Conservation (phyloP, 2,797 vertebrate genomes). For the Botia kubotai region DNA sequence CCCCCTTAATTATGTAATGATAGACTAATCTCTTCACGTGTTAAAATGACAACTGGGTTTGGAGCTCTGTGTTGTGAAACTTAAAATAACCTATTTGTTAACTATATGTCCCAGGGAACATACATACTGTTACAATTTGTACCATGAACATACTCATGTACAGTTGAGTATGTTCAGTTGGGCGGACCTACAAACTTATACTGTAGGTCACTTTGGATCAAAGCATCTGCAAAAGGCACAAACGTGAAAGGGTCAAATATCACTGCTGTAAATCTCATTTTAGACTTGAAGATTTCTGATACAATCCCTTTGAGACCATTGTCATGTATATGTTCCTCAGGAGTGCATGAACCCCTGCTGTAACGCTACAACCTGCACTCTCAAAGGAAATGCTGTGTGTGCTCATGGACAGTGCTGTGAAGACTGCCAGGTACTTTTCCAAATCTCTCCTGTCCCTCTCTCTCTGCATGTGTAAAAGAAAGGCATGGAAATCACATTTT, state of each 20-base stretch:
- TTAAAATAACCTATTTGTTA: no score
- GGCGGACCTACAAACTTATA: no score
- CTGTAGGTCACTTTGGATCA: not conserved
- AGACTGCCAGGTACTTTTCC: slow-evolving; percentile 85
- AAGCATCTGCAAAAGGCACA: not conserved
- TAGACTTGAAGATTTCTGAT: not conserved
- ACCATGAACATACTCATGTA: no score
- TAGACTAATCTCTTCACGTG: not conserved
- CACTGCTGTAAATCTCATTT: not conserved
- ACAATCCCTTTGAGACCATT: not conserved
- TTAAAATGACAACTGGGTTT: not conserved
- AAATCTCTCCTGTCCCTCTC: slow-evolving; percentile 5
- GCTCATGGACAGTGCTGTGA: slow-evolving; percentile 94
- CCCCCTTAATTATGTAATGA: not conserved
- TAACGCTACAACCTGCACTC: slow-evolving; percentile 90
- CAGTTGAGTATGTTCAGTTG: no score
- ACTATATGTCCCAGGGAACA: no score
- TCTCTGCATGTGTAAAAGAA: slow-evolving; percentile 21
- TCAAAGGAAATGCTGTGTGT: slow-evolving; percentile 88
- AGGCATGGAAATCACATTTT: slow-evolving; percentile 56
- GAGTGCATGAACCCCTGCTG: slow-evolving; percentile 94
- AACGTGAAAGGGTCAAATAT: not conserved
- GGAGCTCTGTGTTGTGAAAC: not conserved
- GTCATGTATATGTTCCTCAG: slow-evolving; percentile 67
- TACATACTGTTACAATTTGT: not conserved